Base-by-base conservation (phyloP, 1,140 invertebrate genomes). In the Apis cerana region DNA sequence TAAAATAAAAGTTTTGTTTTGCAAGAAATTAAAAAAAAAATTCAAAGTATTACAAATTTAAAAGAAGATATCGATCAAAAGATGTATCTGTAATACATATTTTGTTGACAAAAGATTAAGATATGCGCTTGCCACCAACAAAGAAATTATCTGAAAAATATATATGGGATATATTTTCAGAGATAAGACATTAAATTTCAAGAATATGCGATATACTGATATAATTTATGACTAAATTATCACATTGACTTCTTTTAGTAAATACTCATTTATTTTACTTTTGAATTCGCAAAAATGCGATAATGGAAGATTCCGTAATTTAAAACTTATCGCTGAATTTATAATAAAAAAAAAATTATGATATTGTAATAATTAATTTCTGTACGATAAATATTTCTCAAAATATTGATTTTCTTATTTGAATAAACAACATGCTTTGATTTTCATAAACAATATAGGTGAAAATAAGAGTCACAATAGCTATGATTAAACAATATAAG, bases 121-220 rank as follows among this genome's bases (percentile, higher is more conserved):
- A 8, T 15, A 50, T 12, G 48, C n/a, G 13, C 21, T 59, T 59
- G 17, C 17, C 27, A 21, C 50, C 50, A 43, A 75, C 15, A 27
- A 50, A 50, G 23, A 48, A 65, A 50, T 75, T 67, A 81, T 75
- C 79, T 68, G 1, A 11, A 56, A 50, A 54, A 1, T 27, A 21
- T 1, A 19, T 23, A 8, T 5, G 3, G n/a, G 15, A 27, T 17
- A 75, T 75, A 67, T 75, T n/a, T 56, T n/a, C 2, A n/a, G 12
- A 12, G 79, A 81, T 81, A 81, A 68, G 19, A 27, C 9, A 21
- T 50, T 27, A 33, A 56, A 33, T 59, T 56, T 75, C 5, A 33
- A 33, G n/a, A 33, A 58, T 56, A 11, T 33, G 27, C 48, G 71
- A 75, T 67, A 56, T 75, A 9, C 27, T 17, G 23, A 50, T 61